Evolutionary conservation across 2,888 invertebrate genomes (phyloP).

Genomic region (Pandemis corylana): DNA sequence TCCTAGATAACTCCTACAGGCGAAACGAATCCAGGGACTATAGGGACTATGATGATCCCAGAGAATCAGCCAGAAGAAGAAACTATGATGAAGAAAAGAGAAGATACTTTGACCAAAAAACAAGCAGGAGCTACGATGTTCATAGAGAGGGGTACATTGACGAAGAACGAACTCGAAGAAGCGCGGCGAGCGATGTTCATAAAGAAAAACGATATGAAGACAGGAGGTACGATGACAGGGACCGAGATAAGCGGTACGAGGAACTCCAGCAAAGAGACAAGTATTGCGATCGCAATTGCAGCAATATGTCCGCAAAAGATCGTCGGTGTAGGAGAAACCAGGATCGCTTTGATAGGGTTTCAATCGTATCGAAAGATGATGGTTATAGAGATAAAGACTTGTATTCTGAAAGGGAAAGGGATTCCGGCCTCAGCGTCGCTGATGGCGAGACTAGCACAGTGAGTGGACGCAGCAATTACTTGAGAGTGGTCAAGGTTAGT

Average conservation of each 20-base stretch:
- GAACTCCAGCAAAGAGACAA: constrained; percentile 47
- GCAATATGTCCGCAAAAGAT: constrained; percentile 52
- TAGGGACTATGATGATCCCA: constrained; percentile 54
- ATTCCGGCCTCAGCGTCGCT: constrained; percentile 75
- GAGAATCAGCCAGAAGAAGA: constrained; percentile 48
- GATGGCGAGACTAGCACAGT: constrained; percentile 74
- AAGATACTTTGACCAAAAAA: constrained; percentile 64
- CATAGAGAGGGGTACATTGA: constrained; percentile 60
- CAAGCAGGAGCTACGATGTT: constrained; percentile 71
- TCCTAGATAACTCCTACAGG: constrained; percentile 54
- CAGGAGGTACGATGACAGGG: constrained; percentile 39
- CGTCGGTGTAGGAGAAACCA: constrained; percentile 56
- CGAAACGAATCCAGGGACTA: constrained; percentile 52
- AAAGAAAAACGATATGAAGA: constrained; percentile 61
- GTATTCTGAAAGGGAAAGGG: constrained; percentile 72
- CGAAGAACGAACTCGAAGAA: constrained; percentile 60
- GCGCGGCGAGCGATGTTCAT: constrained; percentile 63
- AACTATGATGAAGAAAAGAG: constrained; percentile 62
- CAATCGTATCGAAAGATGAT: constrained; percentile 69
- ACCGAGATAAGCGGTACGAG: constrained; percentile 20
- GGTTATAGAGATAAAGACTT: constrained; percentile 65
- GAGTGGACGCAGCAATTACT: constrained; percentile 73
- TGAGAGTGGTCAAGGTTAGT: constrained; percentile 73
- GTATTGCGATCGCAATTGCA: constrained; percentile 54
- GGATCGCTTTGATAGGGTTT: constrained; percentile 68